Conservation (phyloP, 2,888 invertebrate genomes). For the Colostygia pectinataria region DNA sequence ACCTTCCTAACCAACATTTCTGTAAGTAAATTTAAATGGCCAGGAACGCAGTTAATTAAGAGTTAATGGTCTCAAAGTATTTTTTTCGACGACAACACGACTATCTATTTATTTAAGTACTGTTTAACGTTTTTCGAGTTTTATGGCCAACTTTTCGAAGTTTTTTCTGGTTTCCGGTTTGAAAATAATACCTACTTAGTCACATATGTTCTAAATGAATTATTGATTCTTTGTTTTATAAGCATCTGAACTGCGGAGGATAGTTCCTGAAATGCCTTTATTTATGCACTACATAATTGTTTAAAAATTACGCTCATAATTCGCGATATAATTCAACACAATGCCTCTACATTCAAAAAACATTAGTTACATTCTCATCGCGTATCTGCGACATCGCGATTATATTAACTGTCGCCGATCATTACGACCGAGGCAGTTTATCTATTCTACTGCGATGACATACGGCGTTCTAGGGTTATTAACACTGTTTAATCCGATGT, state of each 20-base stretch:
- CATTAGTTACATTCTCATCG: slow-evolving; percentile 26
- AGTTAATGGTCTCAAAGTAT: slow-evolving; percentile 18
- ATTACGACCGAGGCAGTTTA: slow-evolving; percentile 31
- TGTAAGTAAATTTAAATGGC: slow-evolving; percentile 13
- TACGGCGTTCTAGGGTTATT: slow-evolving; percentile 41
- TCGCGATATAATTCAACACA: slow-evolving; percentile 25
- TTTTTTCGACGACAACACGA: slow-evolving; percentile 7
- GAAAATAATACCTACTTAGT: no score
- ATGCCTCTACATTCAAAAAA: slow-evolving; percentile 15
- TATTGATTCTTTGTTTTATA: no score
- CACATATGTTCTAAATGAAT: no score
- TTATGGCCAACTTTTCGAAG: slow-evolving; percentile 12
- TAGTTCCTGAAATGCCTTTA: slow-evolving; percentile 10
- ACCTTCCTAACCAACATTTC: slow-evolving; percentile 7
- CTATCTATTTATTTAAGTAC: slow-evolving; percentile 16
- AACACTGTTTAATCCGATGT: slow-evolving; percentile 46
- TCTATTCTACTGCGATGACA: slow-evolving; percentile 38
- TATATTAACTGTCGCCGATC: slow-evolving; percentile 32
- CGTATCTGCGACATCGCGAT: slow-evolving; percentile 18
- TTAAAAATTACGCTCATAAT: slow-evolving; percentile 20
- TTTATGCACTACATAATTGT: slow-evolving; percentile 10
- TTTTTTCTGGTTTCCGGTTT: slow-evolving; percentile 7
- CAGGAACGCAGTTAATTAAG: slow-evolving; percentile 15
- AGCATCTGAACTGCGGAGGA: slow-evolving; percentile 22
- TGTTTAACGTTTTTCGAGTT: slow-evolving; percentile 14